Percentiles rank a stretch among this genome's conserved stretches.
These are phyloP conservation scores for Radopholus similis DNA, from an alignment of 1,140 invertebrate species.

Conservation along the genomic window DNA sequence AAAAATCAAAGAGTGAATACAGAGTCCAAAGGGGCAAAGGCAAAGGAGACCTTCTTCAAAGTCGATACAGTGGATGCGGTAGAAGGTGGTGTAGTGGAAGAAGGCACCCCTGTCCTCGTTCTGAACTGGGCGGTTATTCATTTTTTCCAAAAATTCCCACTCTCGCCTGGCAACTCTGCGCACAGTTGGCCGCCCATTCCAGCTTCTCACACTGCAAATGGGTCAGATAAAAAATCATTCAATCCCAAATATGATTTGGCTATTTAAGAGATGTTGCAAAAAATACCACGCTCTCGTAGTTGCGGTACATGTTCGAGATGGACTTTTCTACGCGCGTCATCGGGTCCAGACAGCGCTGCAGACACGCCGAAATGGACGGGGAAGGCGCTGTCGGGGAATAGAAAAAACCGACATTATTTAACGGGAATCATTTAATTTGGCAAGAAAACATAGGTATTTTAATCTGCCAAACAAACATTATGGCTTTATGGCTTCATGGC, in stretches of 20 bases:
- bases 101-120: conserved; percentile 38
- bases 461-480: background rate
- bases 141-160: background rate
- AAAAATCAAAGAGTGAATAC: conserved; percentile 31
- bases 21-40: background rate
- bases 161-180: conserved; percentile 30
- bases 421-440: background rate
- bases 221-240: background rate
- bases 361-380: conserved; percentile 25
- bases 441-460: background rate
- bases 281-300: conserved; percentile 37
- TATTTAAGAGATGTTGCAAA: no score
- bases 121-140: background rate
- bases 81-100: conserved; percentile 55
- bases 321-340: conserved; percentile 36
- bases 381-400: background rate
- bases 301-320: conserved; percentile 33
- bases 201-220: conserved; percentile 37
- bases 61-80: conserved; percentile 52
- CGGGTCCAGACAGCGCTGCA: conserved; percentile 37
- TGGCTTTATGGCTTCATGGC: background rate
- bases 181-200: conserved; percentile 42
- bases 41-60: conserved; percentile 45
- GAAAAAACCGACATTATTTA: background rate
- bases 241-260: background rate